phyloP scores from a whole-genome alignment of 2,113 vertebrate genomes.

The Aegotheles bennettii region DNA sequence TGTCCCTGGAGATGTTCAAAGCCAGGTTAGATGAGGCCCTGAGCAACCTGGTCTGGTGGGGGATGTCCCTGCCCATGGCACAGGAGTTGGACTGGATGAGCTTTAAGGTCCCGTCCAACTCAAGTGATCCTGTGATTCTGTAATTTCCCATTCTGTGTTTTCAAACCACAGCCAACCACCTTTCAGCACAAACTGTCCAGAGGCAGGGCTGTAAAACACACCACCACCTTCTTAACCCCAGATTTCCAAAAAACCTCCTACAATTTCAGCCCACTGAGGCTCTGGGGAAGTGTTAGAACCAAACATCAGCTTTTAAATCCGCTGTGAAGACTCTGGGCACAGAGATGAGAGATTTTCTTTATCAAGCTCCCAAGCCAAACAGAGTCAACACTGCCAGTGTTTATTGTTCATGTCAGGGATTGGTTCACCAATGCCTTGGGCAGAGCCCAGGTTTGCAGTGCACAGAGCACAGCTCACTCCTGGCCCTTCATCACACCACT shows the following conservation, averaged over 20 bases:
- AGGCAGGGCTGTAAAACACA: background rate
- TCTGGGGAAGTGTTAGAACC: background rate
- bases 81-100: too few species aligned
- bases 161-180: background rate
- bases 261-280: background rate
- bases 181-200: background rate
- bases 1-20: too few species aligned
- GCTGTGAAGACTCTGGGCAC: background rate
- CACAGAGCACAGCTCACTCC: background rate
- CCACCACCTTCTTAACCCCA: background rate
- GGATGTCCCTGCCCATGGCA: too few species aligned
- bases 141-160: background rate
- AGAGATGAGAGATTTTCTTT: background rate
- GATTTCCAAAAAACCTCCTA: background rate
- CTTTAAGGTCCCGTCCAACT: too few species aligned
- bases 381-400: fast-evolving
- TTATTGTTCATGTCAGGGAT: background rate
- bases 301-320: background rate
- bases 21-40: too few species aligned
- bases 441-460: background rate
- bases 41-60: too few species aligned
- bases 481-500: background rate
- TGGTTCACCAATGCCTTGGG: background rate
- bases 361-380: background rate
- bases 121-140: too few species aligned